Evolutionary conservation across 2,888 invertebrate genomes (phyloP), one percentile per base, ranked within the genome.

Genomic region (Neuroscelio doddi): DNA sequence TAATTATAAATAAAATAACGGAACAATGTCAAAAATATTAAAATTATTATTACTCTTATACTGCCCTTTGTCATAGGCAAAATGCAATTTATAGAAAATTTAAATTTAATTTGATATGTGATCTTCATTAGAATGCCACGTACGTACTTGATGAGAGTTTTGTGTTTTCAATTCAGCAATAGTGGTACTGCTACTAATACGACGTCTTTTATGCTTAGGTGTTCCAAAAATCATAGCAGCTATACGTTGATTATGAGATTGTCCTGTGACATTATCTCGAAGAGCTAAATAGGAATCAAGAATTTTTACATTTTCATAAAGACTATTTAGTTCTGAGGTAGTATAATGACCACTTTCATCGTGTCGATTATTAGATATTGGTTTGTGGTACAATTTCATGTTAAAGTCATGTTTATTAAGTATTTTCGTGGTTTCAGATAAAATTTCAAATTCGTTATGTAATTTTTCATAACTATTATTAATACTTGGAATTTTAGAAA

Each of bases 241-340:
- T 14, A 71, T 57, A 9, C 69, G 63, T 9, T 70, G 69, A 46
- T 66, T 69, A 42, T 50, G 52, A 2, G 47, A 16, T 3, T 59
- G 55, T 44, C 44, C 64, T 1, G 64, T 10, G 4, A 15, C 27
- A n/a, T 38, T 49, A 3, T 30, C 68, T 7, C 70, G 68, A 29
- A 63, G 69, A 0, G 77, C 77, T 3, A 84, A 47, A 38, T 79
- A 81, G 0, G 71, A 70, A 34, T 83, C 82, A 1, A 83, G 61
- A 3, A 74, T 69, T 30, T 71, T 76, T 29, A 82, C 79, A 14
- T 80, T 76, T 32, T 82, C 79, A 61, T 74, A 78, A 0, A 82
- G 72, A 39, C 74, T 76, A 2, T 78, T 74, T 1, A 79, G 36
- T 30, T 84, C 80, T 55, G 75, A 78, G 44, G 71, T 76, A 1